Percentiles rank a stretch among this genome's conserved stretches.
phyloP scores from a whole-genome alignment of 2,888 invertebrate species.

The Drosophila mulleri region DNA sequence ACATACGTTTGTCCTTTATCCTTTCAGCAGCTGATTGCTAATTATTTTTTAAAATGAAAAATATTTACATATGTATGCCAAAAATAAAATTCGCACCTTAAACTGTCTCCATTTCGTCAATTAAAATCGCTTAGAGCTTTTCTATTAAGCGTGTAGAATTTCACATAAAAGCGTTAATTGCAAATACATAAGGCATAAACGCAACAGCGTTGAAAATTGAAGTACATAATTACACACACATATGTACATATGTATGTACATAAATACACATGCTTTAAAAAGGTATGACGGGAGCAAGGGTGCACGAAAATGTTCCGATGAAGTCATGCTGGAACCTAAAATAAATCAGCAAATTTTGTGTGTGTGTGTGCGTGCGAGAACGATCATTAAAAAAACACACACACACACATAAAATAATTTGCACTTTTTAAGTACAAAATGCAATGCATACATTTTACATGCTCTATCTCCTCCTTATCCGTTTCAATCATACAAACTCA shows the following conservation, averaged over 20 bases:
- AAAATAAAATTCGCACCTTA: slow-evolving; percentile 32
- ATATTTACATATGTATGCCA: background rate
- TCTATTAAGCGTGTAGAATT: slow-evolving; percentile 66
- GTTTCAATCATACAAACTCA: slow-evolving; percentile 8
- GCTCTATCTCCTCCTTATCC: slow-evolving; percentile 30
- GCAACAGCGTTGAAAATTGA: slow-evolving; percentile 56
- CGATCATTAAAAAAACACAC: slow-evolving; percentile 64
- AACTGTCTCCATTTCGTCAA: slow-evolving; percentile 59
- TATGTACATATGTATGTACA: background rate
- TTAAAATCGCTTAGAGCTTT: slow-evolving; percentile 64
- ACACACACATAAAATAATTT: slow-evolving; percentile 55
- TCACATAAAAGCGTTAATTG: slow-evolving; percentile 69
- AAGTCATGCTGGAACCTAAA: slow-evolving; percentile 76
- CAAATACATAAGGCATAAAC: slow-evolving; percentile 55
- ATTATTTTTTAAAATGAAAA: slow-evolving; percentile 1
- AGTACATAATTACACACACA: slow-evolving; percentile 49
- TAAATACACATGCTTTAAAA: background rate
- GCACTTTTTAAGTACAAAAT: slow-evolving; percentile 76
- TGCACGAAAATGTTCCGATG: slow-evolving; percentile 60
- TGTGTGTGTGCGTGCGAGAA: slow-evolving; percentile 20
- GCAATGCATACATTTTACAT: slow-evolving; percentile 66
- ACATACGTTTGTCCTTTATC: slow-evolving; percentile 12
- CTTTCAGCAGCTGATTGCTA: slow-evolving; percentile 30
- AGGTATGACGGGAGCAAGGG: slow-evolving; percentile 26
- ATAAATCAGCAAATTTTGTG: slow-evolving; percentile 64